Percentiles rank a stretch among this genome's conserved stretches.
These are phyloP conservation scores for Xestia sexstrigata DNA, from an alignment of 2,888 invertebrate species.

Conservation along the genomic window DNA sequence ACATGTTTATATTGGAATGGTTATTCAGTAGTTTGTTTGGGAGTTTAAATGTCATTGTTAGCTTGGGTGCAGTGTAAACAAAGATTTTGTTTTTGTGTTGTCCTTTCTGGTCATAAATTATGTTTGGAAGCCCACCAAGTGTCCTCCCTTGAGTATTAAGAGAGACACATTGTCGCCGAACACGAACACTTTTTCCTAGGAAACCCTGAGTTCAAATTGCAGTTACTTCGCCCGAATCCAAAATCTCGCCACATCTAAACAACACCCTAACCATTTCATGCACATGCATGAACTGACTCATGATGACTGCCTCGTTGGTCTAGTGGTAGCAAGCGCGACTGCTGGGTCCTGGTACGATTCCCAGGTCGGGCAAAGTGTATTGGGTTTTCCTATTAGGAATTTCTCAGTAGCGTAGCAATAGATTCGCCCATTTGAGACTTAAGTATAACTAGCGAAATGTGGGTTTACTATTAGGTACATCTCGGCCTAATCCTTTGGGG, in stretches of 20 bases:
- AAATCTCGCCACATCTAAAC: neutral
- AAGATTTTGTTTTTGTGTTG: constrained; percentile 19
- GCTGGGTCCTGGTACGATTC: too few species aligned
- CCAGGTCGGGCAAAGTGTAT: too few species aligned
- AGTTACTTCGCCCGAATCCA: neutral
- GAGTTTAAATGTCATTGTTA: constrained; percentile 14
- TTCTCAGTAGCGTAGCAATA: too few species aligned
- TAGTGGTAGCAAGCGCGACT: too few species aligned
- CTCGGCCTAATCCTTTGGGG: too few species aligned
- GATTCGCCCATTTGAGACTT: too few species aligned
- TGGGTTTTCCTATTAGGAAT: too few species aligned
- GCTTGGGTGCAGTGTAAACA: constrained; percentile 32
- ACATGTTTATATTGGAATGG: constrained; percentile 30
- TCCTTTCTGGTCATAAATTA: constrained; percentile 24
- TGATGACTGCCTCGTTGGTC: too few species aligned
- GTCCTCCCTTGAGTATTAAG: constrained; percentile 5
- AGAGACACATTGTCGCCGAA: neutral
- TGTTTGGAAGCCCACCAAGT: neutral
- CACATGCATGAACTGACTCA: neutral
- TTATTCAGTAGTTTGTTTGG: constrained; percentile 45
- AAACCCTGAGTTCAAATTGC: neutral
- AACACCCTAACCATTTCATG: neutral
- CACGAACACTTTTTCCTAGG: neutral
- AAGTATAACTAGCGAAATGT: too few species aligned
- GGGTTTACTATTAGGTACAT: too few species aligned